Evolutionary conservation across 2,888 invertebrate species (phyloP).

Genomic region (Agrilus mali): DNA sequence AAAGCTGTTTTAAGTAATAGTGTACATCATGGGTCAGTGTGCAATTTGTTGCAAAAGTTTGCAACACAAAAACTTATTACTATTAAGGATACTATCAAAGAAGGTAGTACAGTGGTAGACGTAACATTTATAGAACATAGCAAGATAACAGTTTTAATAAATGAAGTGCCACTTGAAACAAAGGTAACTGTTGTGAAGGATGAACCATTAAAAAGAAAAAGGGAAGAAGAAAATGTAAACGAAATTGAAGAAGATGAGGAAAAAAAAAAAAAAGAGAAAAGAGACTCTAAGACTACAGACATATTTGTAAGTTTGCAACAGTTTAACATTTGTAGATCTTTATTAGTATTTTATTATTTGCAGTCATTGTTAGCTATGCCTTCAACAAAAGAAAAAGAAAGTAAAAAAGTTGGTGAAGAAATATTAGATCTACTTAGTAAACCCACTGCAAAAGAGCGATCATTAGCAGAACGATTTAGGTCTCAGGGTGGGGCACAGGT

Average conservation of each 20-base stretch:
- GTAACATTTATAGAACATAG: conserved; percentile 43
- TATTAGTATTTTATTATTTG: conserved; percentile 19
- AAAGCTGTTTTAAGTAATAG: conserved; percentile 39
- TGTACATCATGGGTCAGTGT: conserved; percentile 48
- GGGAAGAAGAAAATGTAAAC: conserved; percentile 31
- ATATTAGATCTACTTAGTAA: conserved; percentile 86
- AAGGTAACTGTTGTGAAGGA: conserved; percentile 16
- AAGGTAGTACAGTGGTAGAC: conserved; percentile 36
- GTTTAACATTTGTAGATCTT: not conserved
- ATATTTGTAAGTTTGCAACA: conserved; percentile 45
- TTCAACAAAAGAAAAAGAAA: conserved; percentile 89
- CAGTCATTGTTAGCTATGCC: conserved; percentile 82
- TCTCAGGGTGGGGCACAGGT: conserved; percentile 89
- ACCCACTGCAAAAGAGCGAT: conserved; percentile 92
- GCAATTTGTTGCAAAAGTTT: conserved; percentile 64
- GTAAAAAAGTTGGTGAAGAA: conserved; percentile 90
- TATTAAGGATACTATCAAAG: conserved; percentile 36
- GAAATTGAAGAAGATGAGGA: conserved; percentile 41
- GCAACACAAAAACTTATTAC: conserved; percentile 61
- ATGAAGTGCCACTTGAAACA: conserved; percentile 24
- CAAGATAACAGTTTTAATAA: conserved; percentile 42
- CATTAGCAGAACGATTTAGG: conserved; percentile 88
- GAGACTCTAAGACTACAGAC: conserved; percentile 45
- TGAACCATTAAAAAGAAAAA: conserved; percentile 34
- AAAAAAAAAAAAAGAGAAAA: conserved; percentile 41